Evolutionary conservation across 2,113 vertebrate species (phyloP).

Genomic region (Ibidorhyncha struthersii): DNA sequence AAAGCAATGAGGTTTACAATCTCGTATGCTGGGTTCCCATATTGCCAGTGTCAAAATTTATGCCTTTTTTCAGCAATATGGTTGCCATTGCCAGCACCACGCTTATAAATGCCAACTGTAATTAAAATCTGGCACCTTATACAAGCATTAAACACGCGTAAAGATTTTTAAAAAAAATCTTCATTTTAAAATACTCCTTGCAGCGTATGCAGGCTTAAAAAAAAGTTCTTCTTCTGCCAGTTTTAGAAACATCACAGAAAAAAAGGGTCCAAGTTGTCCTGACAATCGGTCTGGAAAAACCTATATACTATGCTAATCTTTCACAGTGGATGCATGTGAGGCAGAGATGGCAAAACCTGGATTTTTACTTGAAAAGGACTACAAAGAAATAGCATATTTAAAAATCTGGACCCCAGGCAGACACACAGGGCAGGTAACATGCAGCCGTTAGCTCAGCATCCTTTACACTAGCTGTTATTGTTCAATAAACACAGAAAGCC

Average conservation of each 20-base stretch:
- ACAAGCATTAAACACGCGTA: constrained; percentile 74
- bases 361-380: background rate
- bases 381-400: background rate
- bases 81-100: constrained; percentile 80
- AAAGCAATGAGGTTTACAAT: constrained; percentile 75
- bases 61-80: constrained; percentile 82
- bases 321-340: background rate
- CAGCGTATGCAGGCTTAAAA: constrained; percentile 52
- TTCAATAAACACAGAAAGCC: background rate
- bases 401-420: background rate
- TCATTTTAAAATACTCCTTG: constrained; percentile 74
- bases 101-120: constrained; percentile 84
- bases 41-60: constrained; percentile 84
- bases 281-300: constrained; percentile 21
- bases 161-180: constrained; percentile 33
- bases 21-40: constrained; percentile 77
- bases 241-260: constrained; percentile 67
- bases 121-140: constrained; percentile 85
- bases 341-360: background rate
- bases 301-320: constrained; percentile 20
- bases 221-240: constrained; percentile 59
- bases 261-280: constrained; percentile 53
- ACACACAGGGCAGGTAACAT: background rate
- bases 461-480: background rate
- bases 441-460: background rate